Conservation (phyloP, 1,140 invertebrate genomes). For the Drosophila repleta region DNA sequence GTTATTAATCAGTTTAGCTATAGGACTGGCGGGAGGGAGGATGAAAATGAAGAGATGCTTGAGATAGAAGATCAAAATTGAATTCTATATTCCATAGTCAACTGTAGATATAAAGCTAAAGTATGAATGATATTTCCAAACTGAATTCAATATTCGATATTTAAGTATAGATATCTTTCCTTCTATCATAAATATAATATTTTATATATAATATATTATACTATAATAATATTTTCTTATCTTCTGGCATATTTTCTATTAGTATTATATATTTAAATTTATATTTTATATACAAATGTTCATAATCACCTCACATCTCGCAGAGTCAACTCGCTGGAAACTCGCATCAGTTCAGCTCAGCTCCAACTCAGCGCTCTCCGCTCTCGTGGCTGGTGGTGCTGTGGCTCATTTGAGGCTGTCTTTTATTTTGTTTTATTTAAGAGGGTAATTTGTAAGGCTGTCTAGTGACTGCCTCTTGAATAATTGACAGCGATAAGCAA, state of each 20-base stretch:
- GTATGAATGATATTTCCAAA: no score
- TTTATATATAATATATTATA: no score
- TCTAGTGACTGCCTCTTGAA: conserved; percentile 55
- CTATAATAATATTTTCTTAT: neutral
- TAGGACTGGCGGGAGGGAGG: neutral
- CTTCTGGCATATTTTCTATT: neutral
- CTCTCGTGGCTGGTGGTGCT: neutral
- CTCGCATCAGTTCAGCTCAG: conserved; percentile 6
- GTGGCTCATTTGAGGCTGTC: conserved; percentile 18
- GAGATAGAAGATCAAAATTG: no score
- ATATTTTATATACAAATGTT: no score
- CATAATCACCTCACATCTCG: neutral
- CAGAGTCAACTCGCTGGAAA: conserved; percentile 5
- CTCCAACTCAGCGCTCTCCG: neutral
- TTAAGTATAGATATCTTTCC: no score
- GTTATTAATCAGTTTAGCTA: neutral
- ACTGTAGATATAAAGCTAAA: no score
- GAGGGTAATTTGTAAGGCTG: conserved; percentile 76
- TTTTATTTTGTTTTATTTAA: conserved; percentile 73
- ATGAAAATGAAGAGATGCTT: neutral
- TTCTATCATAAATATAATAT: no score
- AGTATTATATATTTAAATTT: neutral
- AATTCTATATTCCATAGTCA: no score
- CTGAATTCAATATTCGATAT: no score
- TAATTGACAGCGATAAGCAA: conserved; percentile 80